Evolutionary conservation across 2,113 vertebrate genomes (phyloP), one percentile per base, ranked within the genome.

Genomic region (Carassius carassius): DNA sequence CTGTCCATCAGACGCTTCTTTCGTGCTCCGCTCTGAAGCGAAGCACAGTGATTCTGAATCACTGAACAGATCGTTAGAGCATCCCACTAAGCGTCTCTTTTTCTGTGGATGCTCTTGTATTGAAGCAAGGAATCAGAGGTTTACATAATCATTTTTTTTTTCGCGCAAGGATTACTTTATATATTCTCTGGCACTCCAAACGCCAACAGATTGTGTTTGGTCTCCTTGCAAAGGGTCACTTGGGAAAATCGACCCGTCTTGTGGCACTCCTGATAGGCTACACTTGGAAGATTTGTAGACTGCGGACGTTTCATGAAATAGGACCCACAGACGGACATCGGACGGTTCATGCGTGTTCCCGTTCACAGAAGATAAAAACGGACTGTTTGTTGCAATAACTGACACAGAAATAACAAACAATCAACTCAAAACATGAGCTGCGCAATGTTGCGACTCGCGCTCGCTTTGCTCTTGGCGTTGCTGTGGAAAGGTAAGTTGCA

Each of bases 391-490:
- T 81, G 88, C 80, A 54, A 87, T 82, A 84, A 82, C 69, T 84
- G 88, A 85, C 87, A 83, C 88, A 88, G 82, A 82, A 86, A 88
- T 62, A 63, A 84, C 83, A 81, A 85, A 90, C 62, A 86, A 90
- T 91, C 91, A 92, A 93, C 89, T 91, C 88, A 89, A 93, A 86
- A 37, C 91, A 95, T 94, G 94, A 91, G 91, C 90, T 93, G 91
- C 91, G 90, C 89, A 81, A 87, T 92, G 84, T 84, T 94, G 90
- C 88, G 87, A 91, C 92, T 93, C 91, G 90, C 88, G 86, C 90
- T 94, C 67, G 91, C 74, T 81, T 65, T 94, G 85, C 85, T 95
- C 82, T 91, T 95, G 86, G 91, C 90, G 41, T 86, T 94, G 88
- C 86, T 94, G 85, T 94, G 89, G 69, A 90, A 92, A 91, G 93